Percentiles rank a stretch among this genome's conserved stretches.
phyloP scores from a whole-genome alignment of 1,140 invertebrate species.

The Meloidogyne floridensis region DNA sequence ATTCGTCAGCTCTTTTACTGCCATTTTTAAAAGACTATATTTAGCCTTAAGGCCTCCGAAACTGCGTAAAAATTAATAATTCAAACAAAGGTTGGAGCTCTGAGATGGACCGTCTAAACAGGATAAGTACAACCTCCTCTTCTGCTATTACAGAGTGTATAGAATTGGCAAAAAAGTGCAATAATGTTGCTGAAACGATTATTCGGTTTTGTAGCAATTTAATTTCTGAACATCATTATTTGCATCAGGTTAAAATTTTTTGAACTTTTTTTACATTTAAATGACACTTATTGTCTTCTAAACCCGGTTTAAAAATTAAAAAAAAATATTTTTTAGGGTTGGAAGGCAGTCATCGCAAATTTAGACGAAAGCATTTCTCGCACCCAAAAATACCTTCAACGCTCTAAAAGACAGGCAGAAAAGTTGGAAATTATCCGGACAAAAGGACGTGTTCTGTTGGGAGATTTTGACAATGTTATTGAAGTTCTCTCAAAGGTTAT shows the following conservation, averaged over 20 bases:
- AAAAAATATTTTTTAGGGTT: slow-evolving; percentile 36
- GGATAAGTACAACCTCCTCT: slow-evolving; percentile 17
- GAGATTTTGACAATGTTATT: slow-evolving; percentile 42
- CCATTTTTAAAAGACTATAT: too few relatives aligned
- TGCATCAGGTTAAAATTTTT: slow-evolving; percentile 36
- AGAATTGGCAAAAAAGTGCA: slow-evolving; percentile 40
- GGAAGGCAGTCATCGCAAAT: slow-evolving; percentile 42
- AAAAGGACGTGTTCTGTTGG: slow-evolving; percentile 40
- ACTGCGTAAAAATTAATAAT: too few relatives aligned
- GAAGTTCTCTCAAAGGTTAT: slow-evolving; percentile 37
- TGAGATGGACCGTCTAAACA: slow-evolving; percentile 32
- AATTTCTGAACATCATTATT: slow-evolving; percentile 43
- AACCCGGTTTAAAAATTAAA: background rate
- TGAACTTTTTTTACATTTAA: too few relatives aligned
- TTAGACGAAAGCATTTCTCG: slow-evolving; percentile 44
- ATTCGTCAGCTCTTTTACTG: too few relatives aligned
- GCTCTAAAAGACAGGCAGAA: slow-evolving; percentile 37
- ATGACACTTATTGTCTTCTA: background rate
- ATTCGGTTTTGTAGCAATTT: slow-evolving; percentile 45
- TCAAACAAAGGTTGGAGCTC: slow-evolving; percentile 37
- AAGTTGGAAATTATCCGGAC: slow-evolving; percentile 38
- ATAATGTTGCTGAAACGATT: slow-evolving; percentile 36
- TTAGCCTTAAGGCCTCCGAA: too few relatives aligned
- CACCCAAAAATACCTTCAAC: slow-evolving; percentile 37
- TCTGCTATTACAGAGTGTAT: slow-evolving; percentile 29